Conservation (phyloP, 1,140 invertebrate genomes). For the Cherax destructor region DNA sequence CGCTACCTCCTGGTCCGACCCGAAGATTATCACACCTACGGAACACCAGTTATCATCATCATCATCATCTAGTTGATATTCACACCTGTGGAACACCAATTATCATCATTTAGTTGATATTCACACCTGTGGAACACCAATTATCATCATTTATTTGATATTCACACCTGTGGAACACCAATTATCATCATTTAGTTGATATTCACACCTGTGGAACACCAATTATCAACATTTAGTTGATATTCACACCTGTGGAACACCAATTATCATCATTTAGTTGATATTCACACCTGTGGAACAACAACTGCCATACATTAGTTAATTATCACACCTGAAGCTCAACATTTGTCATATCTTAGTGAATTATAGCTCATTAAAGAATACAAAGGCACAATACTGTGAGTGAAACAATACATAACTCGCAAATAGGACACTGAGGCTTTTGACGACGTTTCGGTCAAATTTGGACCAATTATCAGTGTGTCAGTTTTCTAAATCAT, state of each 20-base stretch:
- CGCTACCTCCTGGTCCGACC: slow-evolving; percentile 96
- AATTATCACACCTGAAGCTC: background rate
- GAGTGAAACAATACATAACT: too few relatives aligned
- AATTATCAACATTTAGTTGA: background rate
- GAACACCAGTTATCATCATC: slow-evolving; percentile 37
- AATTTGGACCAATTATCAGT: too few relatives aligned
- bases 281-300: background rate
- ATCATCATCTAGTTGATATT: background rate
- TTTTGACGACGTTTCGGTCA: too few relatives aligned
- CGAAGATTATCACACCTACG: slow-evolving; percentile 95
- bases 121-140: background rate
- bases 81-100: background rate
- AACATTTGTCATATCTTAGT: too few relatives aligned
- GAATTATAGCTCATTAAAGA: too few relatives aligned
- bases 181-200: background rate
- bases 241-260: slow-evolving; percentile 86
- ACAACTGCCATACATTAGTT: background rate
- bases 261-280: too few relatives aligned
- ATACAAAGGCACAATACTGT: too few relatives aligned
- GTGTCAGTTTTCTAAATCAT: too few relatives aligned
- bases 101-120: background rate
- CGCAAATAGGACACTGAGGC: too few relatives aligned
- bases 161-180: slow-evolving; percentile 84
- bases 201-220: background rate
- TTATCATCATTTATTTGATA: background rate